phyloP scores from a whole-genome alignment of 2,888 invertebrate genomes.

The Incurvaria masculella region DNA sequence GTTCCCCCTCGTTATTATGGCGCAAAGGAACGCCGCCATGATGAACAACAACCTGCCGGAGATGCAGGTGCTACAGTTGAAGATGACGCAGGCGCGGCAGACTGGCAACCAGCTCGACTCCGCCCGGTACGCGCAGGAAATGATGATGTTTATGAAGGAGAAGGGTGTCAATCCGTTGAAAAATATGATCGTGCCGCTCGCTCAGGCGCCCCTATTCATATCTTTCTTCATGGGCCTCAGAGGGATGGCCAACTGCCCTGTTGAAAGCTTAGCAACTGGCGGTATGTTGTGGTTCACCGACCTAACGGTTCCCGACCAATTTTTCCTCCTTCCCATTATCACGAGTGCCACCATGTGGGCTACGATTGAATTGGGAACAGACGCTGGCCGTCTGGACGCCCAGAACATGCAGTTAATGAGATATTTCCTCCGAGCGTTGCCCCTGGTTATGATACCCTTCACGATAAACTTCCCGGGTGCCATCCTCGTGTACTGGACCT shows the following conservation, averaged over 20 bases:
- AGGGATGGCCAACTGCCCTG: slow-evolving; percentile 85
- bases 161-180: slow-evolving; percentile 79
- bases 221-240: slow-evolving; percentile 89
- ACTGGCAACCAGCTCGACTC: slow-evolving; percentile 79
- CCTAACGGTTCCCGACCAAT: slow-evolving; percentile 88
- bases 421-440: slow-evolving; percentile 72
- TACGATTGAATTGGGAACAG: slow-evolving; percentile 82
- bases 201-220: slow-evolving; percentile 87
- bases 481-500: slow-evolving; percentile 86
- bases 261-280: slow-evolving; percentile 85
- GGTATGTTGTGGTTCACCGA: slow-evolving; percentile 93
- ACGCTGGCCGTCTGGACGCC: slow-evolving; percentile 63
- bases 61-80: slow-evolving; percentile 74
- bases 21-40: slow-evolving; percentile 76
- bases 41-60: slow-evolving; percentile 87
- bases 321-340: slow-evolving; percentile 78
- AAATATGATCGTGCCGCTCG: slow-evolving; percentile 71
- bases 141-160: slow-evolving; percentile 79
- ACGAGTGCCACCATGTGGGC: slow-evolving; percentile 79
- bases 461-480: slow-evolving; percentile 86
- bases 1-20: slow-evolving; percentile 81
- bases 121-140: slow-evolving; percentile 70
- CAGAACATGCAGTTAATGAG: slow-evolving; percentile 69
- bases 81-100: slow-evolving; percentile 83
- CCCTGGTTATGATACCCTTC: slow-evolving; percentile 78